These are phyloP conservation scores for Atherinosoma microstoma DNA, from an alignment of 2,797 vertebrate genomes.

Conservation along the genomic window DNA sequence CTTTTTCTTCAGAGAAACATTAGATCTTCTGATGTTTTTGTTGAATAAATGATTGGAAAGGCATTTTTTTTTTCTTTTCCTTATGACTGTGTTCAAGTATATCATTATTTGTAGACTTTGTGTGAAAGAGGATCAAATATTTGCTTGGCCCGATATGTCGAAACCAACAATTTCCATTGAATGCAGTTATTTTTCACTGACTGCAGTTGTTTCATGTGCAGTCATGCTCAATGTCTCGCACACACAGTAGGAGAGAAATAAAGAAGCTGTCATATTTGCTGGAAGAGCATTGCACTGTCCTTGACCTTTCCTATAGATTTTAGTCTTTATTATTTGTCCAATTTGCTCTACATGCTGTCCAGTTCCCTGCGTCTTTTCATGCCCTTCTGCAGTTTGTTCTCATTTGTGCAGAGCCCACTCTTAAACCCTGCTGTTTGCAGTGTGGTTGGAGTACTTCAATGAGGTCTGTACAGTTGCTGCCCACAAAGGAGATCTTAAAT, in stretches of 20 bases:
- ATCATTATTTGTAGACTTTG: not conserved
- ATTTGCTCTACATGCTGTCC: constrained; percentile 20
- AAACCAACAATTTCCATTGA: not conserved
- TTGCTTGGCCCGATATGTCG: not conserved
- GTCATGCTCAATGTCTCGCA: not conserved
- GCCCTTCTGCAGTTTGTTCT: constrained; percentile 36
- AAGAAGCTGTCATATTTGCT: not conserved
- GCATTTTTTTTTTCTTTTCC: not conserved
- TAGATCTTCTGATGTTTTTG: not conserved
- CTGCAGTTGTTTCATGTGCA: not conserved
- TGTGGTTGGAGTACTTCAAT: constrained; percentile 23
- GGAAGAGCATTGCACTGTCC: not conserved
- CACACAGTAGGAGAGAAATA: not conserved
- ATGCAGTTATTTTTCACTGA: not conserved
- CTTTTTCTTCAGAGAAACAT: not conserved
- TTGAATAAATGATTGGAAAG: not conserved
- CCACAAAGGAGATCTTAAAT: constrained; percentile 47
- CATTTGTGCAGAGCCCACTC: not conserved
- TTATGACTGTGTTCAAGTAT: not conserved
- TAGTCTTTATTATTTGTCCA: constrained; percentile 30
- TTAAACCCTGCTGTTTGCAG: constrained; percentile 15
- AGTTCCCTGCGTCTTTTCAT: constrained; percentile 11
- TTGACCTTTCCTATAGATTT: constrained; percentile 28
- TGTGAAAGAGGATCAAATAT: not conserved
- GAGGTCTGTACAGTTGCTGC: constrained; percentile 25